phyloP scores from a whole-genome alignment of 1,140 invertebrate species.

The Temnothorax curvispinosus region DNA sequence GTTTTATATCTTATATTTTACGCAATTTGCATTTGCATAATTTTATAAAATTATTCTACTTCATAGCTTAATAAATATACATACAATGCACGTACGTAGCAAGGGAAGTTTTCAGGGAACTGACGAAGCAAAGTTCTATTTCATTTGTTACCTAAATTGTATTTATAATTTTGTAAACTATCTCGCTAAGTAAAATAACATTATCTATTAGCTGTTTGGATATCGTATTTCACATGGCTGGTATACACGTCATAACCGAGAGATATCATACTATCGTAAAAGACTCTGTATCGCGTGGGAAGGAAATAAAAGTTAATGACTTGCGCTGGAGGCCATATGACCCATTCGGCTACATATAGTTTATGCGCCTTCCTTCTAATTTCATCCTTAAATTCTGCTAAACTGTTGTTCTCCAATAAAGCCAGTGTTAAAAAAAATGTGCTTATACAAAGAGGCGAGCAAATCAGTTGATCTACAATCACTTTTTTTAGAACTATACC shows the following conservation, averaged over 20 bases:
- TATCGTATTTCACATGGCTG: constrained; percentile 93
- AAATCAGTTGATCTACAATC: constrained; percentile 94
- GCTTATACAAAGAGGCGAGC: constrained; percentile 93
- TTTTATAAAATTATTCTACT: neutral
- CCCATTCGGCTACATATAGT: constrained; percentile 93
- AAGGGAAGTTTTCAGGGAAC: neutral
- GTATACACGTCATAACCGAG: constrained; percentile 96
- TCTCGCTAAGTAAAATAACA: neutral
- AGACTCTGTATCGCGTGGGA: constrained; percentile 93
- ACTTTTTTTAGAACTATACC: constrained; percentile 93
- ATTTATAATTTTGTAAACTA: constrained; percentile 39
- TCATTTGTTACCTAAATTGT: neutral
- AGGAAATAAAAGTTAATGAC: constrained; percentile 95
- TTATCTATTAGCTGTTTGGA: constrained; percentile 17
- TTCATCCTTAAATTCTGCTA: constrained; percentile 89
- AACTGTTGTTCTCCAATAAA: constrained; percentile 89
- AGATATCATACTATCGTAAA: constrained; percentile 96
- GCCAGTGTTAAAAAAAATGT: constrained; percentile 93
- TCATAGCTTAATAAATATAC: too few relatives aligned
- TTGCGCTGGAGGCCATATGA: constrained; percentile 94
- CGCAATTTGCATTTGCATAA: neutral
- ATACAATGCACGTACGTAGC: neutral
- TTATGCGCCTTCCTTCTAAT: constrained; percentile 92
- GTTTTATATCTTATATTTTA: neutral
- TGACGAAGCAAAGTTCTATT: neutral